Percentiles rank a stretch among this genome's conserved stretches.
Conservation (phyloP, 1,140 invertebrate species). For the Apis cerana region DNA sequence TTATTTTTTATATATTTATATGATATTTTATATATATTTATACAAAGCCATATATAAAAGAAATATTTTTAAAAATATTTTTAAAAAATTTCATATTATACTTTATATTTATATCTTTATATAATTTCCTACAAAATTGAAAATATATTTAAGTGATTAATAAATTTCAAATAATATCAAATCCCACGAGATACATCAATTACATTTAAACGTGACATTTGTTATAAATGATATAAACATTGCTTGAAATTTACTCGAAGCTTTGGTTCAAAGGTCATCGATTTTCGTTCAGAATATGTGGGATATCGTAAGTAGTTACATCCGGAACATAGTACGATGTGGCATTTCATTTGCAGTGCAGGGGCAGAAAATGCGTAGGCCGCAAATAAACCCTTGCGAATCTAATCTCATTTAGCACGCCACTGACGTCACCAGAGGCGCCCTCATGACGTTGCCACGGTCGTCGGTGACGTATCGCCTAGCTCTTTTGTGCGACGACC, state of each 20-base stretch:
- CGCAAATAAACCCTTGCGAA: slow-evolving; percentile 54
- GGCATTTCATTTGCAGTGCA: slow-evolving; percentile 16
- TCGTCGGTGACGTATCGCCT: slow-evolving; percentile 52
- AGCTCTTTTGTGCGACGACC: background rate
- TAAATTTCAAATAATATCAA: too few relatives aligned
- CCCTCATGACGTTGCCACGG: slow-evolving; percentile 54
- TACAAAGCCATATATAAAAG: too few relatives aligned
- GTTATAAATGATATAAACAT: background rate
- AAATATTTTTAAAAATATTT: too few relatives aligned
- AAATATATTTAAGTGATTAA: too few relatives aligned
- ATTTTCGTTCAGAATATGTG: background rate
- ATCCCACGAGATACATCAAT: too few relatives aligned
- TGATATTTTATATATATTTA: too few relatives aligned
- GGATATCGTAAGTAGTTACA: slow-evolving; percentile 18
- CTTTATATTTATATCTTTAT: too few relatives aligned
- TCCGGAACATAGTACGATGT: background rate
- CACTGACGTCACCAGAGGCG: slow-evolving; percentile 63
- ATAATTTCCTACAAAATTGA: too few relatives aligned
- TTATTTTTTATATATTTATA: too few relatives aligned
- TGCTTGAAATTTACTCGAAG: too few relatives aligned
- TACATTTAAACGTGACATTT: background rate
- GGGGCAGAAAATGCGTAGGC: slow-evolving; percentile 50
- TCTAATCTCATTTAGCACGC: slow-evolving; percentile 63
- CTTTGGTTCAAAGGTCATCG: slow-evolving; percentile 11
- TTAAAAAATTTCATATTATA: too few relatives aligned